phyloP scores from a whole-genome alignment of 2,888 invertebrate species.

The Hemithea aestivaria region DNA sequence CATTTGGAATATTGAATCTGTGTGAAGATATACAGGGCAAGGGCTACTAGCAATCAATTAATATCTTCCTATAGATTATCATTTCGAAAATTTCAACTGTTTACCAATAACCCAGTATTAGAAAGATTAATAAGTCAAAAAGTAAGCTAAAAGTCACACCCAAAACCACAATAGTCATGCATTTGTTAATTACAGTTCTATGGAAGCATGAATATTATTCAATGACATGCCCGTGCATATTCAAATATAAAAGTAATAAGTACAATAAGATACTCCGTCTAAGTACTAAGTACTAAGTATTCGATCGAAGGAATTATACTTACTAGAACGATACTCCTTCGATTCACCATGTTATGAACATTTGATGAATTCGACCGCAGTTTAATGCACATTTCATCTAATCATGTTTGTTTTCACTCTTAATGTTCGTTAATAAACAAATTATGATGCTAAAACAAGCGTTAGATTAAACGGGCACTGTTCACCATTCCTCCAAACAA shows the following conservation, averaged over 20 bases:
- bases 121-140: background rate
- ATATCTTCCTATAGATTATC: too few relatives aligned
- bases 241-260: slow-evolving; percentile 1
- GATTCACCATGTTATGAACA: slow-evolving; percentile 8
- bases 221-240: slow-evolving; percentile 6
- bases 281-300: slow-evolving; percentile 6
- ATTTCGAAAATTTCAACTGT: too few relatives aligned
- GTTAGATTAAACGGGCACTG: background rate
- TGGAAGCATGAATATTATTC: slow-evolving; percentile 5
- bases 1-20: too few relatives aligned
- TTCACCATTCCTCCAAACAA: background rate
- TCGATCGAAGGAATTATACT: slow-evolving; percentile 28
- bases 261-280: slow-evolving; percentile 7
- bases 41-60: too few relatives aligned
- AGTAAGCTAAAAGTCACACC: too few relatives aligned
- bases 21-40: too few relatives aligned
- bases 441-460: slow-evolving; percentile 1
- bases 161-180: too few relatives aligned
- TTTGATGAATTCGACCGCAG: background rate
- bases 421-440: background rate
- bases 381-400: too few relatives aligned
- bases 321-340: slow-evolving; percentile 23
- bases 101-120: background rate
- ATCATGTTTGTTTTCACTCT: too few relatives aligned
- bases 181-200: slow-evolving; percentile 1